phyloP scores from a whole-genome alignment of 2,797 vertebrate genomes.

The Macropus fuliginosus region DNA sequence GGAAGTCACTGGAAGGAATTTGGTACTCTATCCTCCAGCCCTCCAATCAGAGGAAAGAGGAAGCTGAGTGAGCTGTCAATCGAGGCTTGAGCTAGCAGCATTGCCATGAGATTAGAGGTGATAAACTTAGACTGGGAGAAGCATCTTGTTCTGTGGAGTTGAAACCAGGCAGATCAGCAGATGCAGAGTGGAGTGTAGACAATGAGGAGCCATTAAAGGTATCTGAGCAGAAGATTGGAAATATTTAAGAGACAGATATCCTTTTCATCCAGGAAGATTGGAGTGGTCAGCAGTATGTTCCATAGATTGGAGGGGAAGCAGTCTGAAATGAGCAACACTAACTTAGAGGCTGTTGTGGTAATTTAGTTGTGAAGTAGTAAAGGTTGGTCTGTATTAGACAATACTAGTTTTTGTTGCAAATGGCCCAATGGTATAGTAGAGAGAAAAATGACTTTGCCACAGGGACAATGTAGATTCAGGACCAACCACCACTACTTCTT shows the following conservation, averaged over 20 bases:
- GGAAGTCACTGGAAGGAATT: not conserved
- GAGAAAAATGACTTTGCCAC: not conserved
- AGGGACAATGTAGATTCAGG: not conserved
- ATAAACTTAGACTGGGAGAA: not conserved
- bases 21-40: not conserved
- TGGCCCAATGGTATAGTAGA: not conserved
- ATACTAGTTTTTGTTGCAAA: not conserved
- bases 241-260: not conserved
- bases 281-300: not conserved
- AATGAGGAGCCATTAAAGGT: not conserved
- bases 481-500: too few species aligned
- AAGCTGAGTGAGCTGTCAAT: not conserved
- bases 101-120: not conserved
- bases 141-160: not conserved
- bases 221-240: not conserved
- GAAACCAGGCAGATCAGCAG: not conserved
- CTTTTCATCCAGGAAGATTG: not conserved
- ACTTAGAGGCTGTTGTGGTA: not conserved
- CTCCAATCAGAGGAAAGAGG: not conserved
- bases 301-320: not conserved
- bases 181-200: not conserved
- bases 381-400: not conserved
- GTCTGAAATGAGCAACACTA: not conserved
- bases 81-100: not conserved
- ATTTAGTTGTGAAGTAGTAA: not conserved